phyloP scores from a whole-genome alignment of 2,888 invertebrate genomes.

The Protonemura montana region DNA sequence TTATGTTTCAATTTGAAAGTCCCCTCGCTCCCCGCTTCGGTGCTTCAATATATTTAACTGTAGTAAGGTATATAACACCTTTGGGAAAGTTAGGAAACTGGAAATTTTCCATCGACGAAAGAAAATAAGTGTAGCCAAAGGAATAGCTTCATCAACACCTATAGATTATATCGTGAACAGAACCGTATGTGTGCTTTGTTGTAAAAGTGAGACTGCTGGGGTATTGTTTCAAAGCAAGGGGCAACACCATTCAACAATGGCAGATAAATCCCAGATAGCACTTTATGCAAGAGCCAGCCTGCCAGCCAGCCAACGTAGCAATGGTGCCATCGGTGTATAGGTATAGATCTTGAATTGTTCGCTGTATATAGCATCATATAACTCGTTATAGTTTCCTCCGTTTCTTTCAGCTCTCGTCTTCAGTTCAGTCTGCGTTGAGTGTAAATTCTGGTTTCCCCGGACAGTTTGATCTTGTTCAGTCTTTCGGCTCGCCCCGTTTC shows the following conservation, averaged over 20 bases:
- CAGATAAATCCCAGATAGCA: neutral
- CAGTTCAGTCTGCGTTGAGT: constrained; percentile 42
- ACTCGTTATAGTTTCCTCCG: constrained; percentile 36
- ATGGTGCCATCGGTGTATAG: neutral
- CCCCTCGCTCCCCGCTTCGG: neutral
- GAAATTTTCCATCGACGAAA: neutral
- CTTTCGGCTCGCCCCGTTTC: constrained; percentile 41
- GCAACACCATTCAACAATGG: neutral
- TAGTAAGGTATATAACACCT: neutral
- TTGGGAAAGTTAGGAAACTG: neutral
- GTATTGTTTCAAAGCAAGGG: neutral
- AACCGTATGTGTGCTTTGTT: neutral
- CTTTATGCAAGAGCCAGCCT: neutral
- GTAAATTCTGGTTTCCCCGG: constrained; percentile 50
- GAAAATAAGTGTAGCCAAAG: neutral
- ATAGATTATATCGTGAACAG: neutral
- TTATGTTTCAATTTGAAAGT: constrained; percentile 31
- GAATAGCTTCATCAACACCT: neutral
- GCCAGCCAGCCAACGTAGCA: neutral
- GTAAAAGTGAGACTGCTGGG: neutral
- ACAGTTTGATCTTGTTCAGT: constrained; percentile 50
- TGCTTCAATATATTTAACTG: neutral
- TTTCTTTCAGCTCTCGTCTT: constrained; percentile 38
- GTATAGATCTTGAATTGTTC: constrained; percentile 7
- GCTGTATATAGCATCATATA: constrained; percentile 21